Conservation (phyloP, 2,797 vertebrate genomes). For the Euphonia xanthogaster region DNA sequence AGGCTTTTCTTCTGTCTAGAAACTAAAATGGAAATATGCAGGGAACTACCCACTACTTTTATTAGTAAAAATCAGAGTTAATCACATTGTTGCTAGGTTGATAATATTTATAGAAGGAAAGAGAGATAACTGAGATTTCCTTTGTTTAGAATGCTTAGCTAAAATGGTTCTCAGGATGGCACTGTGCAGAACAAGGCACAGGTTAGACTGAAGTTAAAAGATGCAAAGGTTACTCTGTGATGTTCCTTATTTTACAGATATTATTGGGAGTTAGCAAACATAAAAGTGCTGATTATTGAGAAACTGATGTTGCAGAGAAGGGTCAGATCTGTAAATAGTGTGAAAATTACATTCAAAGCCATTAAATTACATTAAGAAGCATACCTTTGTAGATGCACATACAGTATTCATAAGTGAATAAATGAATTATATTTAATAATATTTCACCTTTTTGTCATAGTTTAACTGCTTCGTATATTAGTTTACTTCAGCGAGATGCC, state of each 20-base stretch:
- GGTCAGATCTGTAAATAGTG: constrained; percentile 48
- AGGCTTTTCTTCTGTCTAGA: constrained; percentile 34
- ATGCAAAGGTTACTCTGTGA: neutral
- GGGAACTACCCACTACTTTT: constrained; percentile 53
- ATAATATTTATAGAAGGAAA: constrained; percentile 44
- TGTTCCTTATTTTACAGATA: constrained; percentile 50
- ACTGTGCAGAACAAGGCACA: neutral
- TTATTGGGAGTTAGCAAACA: constrained; percentile 36
- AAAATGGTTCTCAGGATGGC: neutral
- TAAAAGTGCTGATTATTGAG: constrained; percentile 48
- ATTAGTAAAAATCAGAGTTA: constrained; percentile 44
- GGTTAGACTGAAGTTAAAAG: neutral
- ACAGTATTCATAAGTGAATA: constrained; percentile 70
- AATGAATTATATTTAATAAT: constrained; percentile 66
- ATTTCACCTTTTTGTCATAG: constrained; percentile 57
- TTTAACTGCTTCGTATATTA: constrained; percentile 29
- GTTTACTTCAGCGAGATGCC: constrained; percentile 18
- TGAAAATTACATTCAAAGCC: constrained; percentile 51
- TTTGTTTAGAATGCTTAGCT: constrained; percentile 23
- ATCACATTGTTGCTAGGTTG: constrained; percentile 48
- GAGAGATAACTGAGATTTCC: neutral
- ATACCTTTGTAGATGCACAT: constrained; percentile 44
- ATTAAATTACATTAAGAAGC: constrained; percentile 55
- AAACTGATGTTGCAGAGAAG: constrained; percentile 19
- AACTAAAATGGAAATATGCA: constrained; percentile 34